phyloP scores from a whole-genome alignment of 2,113 vertebrate species.

The Prolemur simus region DNA sequence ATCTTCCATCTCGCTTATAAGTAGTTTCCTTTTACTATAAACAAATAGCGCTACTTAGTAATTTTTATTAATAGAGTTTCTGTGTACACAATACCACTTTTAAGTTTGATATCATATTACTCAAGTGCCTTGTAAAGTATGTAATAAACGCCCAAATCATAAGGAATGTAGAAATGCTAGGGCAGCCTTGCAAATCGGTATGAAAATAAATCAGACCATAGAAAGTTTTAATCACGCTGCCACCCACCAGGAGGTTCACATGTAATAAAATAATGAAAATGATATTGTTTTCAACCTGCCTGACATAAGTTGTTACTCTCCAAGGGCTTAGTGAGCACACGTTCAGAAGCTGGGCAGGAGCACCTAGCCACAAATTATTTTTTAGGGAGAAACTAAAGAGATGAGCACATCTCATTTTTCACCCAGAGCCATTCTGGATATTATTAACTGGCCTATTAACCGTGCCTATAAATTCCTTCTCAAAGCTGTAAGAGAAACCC shows the following conservation, averaged over 20 bases:
- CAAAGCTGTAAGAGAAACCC: background rate
- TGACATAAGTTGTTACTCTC: background rate
- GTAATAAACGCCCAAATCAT: constrained; percentile 67
- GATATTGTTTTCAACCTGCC: background rate
- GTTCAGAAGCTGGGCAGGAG: background rate
- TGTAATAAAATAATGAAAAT: constrained; percentile 31
- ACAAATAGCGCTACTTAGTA: constrained; percentile 64
- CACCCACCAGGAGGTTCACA: constrained; percentile 67
- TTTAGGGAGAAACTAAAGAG: background rate
- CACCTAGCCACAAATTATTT: background rate
- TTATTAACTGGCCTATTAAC: background rate
- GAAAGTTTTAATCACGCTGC: constrained; percentile 55
- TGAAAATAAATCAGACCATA: constrained; percentile 54
- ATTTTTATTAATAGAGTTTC: constrained; percentile 79
- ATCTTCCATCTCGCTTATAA: constrained; percentile 15
- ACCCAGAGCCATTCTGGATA: background rate
- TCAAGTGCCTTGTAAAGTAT: constrained; percentile 71
- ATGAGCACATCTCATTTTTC: background rate
- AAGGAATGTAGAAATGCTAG: constrained; percentile 54
- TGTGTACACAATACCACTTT: constrained; percentile 76
- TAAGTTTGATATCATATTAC: constrained; percentile 69
- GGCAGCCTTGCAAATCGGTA: constrained; percentile 38
- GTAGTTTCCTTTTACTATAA: constrained; percentile 40
- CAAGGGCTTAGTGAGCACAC: background rate
- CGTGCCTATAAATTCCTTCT: background rate